Percentiles rank a stretch among this genome's conserved stretches.
Evolutionary conservation across 2,797 vertebrate species (phyloP).

Genomic region (Thamnophis elegans): DNA sequence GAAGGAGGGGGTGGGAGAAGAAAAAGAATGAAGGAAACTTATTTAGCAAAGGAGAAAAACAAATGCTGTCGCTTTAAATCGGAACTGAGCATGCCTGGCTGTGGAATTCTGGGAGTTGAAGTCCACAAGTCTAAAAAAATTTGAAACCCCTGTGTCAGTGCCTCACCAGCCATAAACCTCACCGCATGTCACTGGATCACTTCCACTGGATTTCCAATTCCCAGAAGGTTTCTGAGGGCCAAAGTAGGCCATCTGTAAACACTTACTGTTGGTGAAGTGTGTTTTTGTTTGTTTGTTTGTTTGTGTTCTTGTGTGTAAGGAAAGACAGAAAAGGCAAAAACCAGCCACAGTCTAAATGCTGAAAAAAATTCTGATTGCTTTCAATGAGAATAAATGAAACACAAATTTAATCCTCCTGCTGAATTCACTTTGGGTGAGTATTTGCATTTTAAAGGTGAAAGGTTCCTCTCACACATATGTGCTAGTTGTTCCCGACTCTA

Average conservation of each 20-base stretch:
- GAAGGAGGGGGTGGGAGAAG: no score
- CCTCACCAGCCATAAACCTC: no score
- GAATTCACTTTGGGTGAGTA: not conserved
- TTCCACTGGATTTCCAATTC: constrained; percentile 70
- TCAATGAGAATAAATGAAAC: not conserved
- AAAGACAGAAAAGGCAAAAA: constrained; percentile 21
- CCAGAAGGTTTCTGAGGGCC: constrained; percentile 69
- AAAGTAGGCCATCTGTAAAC: constrained; percentile 77
- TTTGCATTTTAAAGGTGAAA: not conserved
- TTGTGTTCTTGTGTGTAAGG: not conserved
- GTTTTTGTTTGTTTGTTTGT: not conserved
- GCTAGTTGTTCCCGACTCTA: no score
- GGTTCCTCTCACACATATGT: no score
- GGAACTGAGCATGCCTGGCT: no score
- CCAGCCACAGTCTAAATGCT: not conserved
- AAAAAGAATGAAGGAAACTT: no score
- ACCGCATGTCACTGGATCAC: no score
- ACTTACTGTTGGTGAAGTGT: constrained; percentile 62
- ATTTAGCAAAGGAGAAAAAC: no score
- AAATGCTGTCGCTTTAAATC: no score
- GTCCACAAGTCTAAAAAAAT: no score
- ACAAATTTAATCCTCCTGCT: not conserved
- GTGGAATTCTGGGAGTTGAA: no score
- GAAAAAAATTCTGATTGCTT: not conserved
- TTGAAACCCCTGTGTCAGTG: no score